Conservation (phyloP, 2,797 vertebrate genomes). For the Ammospiza maritima region DNA sequence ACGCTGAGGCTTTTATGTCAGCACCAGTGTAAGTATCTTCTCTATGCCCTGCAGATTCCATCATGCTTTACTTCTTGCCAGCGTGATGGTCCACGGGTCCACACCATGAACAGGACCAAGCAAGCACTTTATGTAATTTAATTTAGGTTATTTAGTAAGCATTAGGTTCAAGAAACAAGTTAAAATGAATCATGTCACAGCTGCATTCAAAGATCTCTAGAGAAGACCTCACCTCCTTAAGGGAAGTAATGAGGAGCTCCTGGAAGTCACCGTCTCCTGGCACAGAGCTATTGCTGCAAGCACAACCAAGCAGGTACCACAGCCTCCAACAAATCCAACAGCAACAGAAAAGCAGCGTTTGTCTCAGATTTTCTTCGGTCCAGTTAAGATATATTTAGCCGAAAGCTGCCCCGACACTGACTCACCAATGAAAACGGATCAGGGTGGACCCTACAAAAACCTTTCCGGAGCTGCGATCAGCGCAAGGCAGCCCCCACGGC, state of each 20-base stretch:
- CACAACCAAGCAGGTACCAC: not conserved
- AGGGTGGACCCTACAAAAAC: not conserved
- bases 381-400: not conserved
- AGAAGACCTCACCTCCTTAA: conserved; percentile 37
- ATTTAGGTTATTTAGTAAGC: not conserved
- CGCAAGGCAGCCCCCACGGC: too few relatives aligned
- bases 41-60: not conserved
- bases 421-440: not conserved
- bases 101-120: not conserved
- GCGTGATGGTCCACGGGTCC: accelerated
- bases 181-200: not conserved
- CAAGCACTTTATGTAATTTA: not conserved
- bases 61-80: not conserved
- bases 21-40: not conserved
- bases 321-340: not conserved
- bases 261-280: not conserved
- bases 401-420: not conserved
- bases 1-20: not conserved
- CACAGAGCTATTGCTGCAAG: not conserved
- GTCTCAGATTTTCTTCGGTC: not conserved
- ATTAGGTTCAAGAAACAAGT: not conserved
- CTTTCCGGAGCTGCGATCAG: not conserved
- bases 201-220: not conserved
- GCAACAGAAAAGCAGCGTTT: not conserved
- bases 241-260: not conserved